A percentile compares a stretch with the other conserved stretches of the same genome.
These are phyloP conservation scores for Rhabdophis nuchalis DNA, from an alignment of 2,797 vertebrate species.

Conservation along the genomic window DNA sequence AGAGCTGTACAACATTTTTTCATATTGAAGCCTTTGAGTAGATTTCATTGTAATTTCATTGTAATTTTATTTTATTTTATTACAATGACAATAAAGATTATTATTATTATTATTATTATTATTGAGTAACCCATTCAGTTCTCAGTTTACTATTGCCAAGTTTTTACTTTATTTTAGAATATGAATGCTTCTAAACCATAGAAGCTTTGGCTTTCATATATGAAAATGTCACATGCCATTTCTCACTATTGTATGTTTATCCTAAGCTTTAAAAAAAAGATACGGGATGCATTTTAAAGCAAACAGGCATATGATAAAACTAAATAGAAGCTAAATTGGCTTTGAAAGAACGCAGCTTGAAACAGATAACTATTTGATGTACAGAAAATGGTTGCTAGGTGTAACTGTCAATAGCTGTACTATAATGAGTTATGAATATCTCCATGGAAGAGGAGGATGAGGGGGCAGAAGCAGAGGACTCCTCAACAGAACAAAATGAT, in stretches of 20 bases:
- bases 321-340: not conserved
- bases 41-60: too few relatives aligned
- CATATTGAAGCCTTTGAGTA: not conserved
- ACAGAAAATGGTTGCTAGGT: conserved; percentile 25
- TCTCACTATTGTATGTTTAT: not conserved
- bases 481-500: conserved; percentile 4
- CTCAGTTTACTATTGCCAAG: not conserved
- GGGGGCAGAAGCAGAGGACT: not conserved
- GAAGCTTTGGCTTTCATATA: not conserved
- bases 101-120: too few relatives aligned
- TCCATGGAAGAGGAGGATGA: conserved; percentile 13
- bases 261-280: not conserved
- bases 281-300: not conserved
- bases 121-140: too few relatives aligned
- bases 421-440: conserved; percentile 7
- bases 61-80: too few relatives aligned
- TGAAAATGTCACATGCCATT: not conserved
- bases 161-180: conserved; percentile 2
- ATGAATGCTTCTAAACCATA: not conserved
- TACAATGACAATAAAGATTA: too few relatives aligned
- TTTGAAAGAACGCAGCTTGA: conserved; percentile 1
- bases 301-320: not conserved
- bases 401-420: conserved; percentile 22
- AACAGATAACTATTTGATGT: not conserved
- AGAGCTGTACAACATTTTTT: not conserved